phyloP scores from a whole-genome alignment of 2,113 vertebrate species.

The Caretta caretta region DNA sequence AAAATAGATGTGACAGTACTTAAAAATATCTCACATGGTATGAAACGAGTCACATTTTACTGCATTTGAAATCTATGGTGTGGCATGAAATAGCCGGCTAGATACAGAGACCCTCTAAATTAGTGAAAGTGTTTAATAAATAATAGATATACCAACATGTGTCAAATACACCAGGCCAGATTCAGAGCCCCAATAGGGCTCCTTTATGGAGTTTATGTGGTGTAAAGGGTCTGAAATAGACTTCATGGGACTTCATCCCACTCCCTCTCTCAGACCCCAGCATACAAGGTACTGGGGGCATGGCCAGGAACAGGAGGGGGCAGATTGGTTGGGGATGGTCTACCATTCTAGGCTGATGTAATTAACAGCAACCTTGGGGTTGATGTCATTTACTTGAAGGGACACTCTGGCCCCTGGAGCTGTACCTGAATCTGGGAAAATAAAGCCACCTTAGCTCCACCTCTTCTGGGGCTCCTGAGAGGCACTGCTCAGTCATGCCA shows the following conservation, averaged over 20 bases:
- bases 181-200: neutral
- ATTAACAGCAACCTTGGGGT: neutral
- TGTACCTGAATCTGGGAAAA: accelerated
- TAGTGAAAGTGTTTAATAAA: accelerated
- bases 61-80: neutral
- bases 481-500: accelerated
- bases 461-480: neutral
- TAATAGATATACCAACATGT: accelerated
- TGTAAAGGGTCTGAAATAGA: accelerated
- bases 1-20: slow-evolving; percentile 23
- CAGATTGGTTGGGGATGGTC: neutral
- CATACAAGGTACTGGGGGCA: neutral
- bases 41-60: slow-evolving; percentile 27
- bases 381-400: neutral
- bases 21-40: neutral
- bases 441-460: neutral
- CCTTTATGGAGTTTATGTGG: no score
- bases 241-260: neutral
- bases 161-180: accelerated
- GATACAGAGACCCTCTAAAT: neutral
- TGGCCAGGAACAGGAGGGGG: neutral
- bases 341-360: neutral
- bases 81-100: neutral
- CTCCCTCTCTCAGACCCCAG: neutral
- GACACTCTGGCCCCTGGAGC: neutral